These are phyloP conservation scores for Lycocorax pyrrhopterus DNA, from an alignment of 2,113 vertebrate genomes.

Conservation along the genomic window DNA sequence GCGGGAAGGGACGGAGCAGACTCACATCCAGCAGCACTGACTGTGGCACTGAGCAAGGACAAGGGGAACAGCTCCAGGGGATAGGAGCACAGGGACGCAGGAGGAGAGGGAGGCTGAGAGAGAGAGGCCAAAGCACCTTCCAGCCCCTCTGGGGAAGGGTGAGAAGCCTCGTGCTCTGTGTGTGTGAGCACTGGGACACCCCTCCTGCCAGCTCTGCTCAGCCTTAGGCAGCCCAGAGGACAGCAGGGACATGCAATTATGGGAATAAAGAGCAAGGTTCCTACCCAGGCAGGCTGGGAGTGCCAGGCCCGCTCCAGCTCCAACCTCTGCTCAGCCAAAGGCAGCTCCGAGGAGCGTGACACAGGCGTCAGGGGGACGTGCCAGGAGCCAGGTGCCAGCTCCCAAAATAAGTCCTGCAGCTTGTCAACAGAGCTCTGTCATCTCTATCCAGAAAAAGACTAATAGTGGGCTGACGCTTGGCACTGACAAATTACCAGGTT, in stretches of 20 bases:
- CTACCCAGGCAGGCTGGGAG: background rate
- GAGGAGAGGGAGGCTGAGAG: background rate
- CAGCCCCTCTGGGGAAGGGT: background rate
- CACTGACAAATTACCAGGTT: constrained; percentile 32
- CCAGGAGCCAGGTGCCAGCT: constrained; percentile 47
- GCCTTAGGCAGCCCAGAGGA: background rate
- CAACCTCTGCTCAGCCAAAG: background rate
- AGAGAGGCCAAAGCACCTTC: background rate
- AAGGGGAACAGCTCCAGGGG: fast-evolving
- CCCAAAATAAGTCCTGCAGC: constrained; percentile 32
- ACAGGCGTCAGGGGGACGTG: background rate
- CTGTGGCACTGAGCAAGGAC: background rate
- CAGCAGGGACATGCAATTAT: background rate
- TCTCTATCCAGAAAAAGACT: constrained; percentile 51
- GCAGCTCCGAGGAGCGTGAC: background rate
- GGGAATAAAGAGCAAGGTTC: background rate
- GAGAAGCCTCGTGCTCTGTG: fast-evolving
- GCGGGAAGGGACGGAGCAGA: fast-evolving
- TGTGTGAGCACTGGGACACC: fast-evolving
- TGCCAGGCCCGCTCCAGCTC: fast-evolving
- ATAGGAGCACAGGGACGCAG: fast-evolving
- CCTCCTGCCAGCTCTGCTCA: background rate
- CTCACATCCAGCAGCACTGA: fast-evolving
- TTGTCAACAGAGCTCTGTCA: constrained; percentile 44
- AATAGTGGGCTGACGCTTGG: constrained; percentile 23